Evolutionary conservation across 2,888 invertebrate species (phyloP), one percentile per base, ranked within the genome.

Genomic region (Dusona sp.): DNA sequence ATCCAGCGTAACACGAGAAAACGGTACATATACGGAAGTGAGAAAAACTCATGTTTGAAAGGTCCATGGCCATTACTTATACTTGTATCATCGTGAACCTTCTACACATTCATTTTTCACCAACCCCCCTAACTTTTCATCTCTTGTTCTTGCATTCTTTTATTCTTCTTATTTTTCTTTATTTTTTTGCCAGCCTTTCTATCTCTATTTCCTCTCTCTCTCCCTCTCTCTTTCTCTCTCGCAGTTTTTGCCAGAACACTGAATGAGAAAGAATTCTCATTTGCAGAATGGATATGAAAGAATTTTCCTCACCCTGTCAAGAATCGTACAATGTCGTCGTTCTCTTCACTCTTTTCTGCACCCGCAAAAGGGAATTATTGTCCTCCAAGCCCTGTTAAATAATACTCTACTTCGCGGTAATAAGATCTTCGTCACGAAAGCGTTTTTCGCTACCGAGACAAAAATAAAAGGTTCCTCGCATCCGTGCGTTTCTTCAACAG

Each of bases 251-350:
- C 57, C 61, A 78, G 45, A 68, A 74, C 57, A 70, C 19, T 25
- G 22, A 70, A 61, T 81, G 45, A 84, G 79, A 84, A 79, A 77
- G 88, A 90, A 90, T 90, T 90, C 92, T 92, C 92, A 92, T 93
- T 92, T 92, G 90, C 90, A 88, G 89, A 90, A 91, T 91, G 88
- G 88, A 88, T 90, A 91, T 91, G 90, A 92, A 91, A 90, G 91
- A 90, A 90, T 88, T 89, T 88, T 87, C 89, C 88, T 88, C 89
- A 57, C 75, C 77, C 82, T 65, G 67, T 79, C 81, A 68, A 74
- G 79, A 82, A 88, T 89, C 79, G 86, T 83, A 83, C 78, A 68
- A 70, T 68, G 82, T 79, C 74, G 61, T 61, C 81, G 79, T 57
- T 64, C 70, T 51, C 67, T 78, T 54, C n/a, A 38, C 79, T 42